phyloP scores from a whole-genome alignment of 2,797 vertebrate species.

The Bradypus variegatus region DNA sequence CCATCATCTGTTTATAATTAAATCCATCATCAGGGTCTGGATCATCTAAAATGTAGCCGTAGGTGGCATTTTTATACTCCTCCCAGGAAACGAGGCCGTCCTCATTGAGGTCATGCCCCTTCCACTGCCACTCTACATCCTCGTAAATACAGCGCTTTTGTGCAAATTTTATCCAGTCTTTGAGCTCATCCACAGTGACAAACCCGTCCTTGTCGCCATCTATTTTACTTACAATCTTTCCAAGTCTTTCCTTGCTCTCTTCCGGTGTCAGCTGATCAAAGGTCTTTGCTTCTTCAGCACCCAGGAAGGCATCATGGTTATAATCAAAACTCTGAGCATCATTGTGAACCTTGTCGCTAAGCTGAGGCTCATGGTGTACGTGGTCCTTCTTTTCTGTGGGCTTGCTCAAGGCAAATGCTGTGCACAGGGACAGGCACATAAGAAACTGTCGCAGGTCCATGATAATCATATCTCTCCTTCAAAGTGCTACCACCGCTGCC shows the following conservation, averaged over 20 bases:
- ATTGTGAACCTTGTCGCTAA: constrained; percentile 87
- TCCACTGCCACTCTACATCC: constrained; percentile 98
- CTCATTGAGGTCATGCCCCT: constrained; percentile 93
- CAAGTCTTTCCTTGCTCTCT: constrained; percentile 95
- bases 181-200: constrained; percentile 92
- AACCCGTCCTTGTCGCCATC: constrained; percentile 92
- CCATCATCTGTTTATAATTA: constrained; percentile 90
- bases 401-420: constrained; percentile 85
- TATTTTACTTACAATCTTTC: constrained; percentile 93
- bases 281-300: constrained; percentile 93
- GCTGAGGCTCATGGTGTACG: constrained; percentile 86
- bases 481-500: not conserved
- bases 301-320: constrained; percentile 97
- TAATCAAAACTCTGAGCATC: constrained; percentile 92
- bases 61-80: constrained; percentile 98
- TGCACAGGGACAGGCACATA: constrained; percentile 83
- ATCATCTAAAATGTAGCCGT: constrained; percentile 93
- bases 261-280: constrained; percentile 97
- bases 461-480: not conserved
- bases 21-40: constrained; percentile 91
- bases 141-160: constrained; percentile 98
- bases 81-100: constrained; percentile 94
- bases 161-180: constrained; percentile 94
- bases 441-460: constrained; percentile 84
- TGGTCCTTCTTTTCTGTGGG: constrained; percentile 96